phyloP scores from a whole-genome alignment of 2,797 vertebrate genomes.

The Momotus momota region DNA sequence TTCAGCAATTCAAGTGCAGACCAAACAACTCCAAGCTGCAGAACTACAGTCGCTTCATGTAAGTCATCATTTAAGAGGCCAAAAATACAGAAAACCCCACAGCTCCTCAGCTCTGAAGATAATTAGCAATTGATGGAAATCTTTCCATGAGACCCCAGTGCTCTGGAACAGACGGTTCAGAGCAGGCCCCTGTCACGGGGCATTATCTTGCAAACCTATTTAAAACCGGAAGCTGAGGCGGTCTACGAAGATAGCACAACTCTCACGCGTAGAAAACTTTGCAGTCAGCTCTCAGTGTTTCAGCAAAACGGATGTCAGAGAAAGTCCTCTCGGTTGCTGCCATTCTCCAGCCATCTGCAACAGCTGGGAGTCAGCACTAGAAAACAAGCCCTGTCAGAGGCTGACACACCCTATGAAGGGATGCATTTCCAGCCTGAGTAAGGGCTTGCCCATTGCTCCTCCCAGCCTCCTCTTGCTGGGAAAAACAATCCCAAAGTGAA shows the following conservation, averaged over 20 bases:
- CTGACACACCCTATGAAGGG: constrained; percentile 40
- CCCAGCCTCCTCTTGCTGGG: constrained; percentile 46
- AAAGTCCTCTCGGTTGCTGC: not conserved
- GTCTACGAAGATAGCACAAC: not conserved
- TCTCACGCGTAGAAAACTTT: not conserved
- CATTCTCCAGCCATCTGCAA: constrained; percentile 50
- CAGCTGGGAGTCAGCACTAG: constrained; percentile 34
- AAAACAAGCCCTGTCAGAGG: constrained; percentile 39
- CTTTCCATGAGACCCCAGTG: not conserved
- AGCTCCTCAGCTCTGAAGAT: not conserved
- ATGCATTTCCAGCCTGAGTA: constrained; percentile 29
- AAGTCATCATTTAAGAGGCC: not conserved
- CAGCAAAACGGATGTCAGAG: not conserved
- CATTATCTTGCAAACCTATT: not conserved
- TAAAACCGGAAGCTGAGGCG: not conserved
- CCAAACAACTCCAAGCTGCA: not conserved
- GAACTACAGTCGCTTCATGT: not conserved
- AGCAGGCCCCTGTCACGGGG: not conserved
- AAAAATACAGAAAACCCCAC: not conserved
- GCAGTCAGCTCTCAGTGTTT: not conserved
- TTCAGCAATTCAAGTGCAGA: not conserved
- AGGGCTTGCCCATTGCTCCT: constrained; percentile 49
- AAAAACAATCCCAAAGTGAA: constrained; percentile 64
- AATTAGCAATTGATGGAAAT: not conserved
- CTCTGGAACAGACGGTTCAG: not conserved